Base-by-base conservation (phyloP, 2,797 vertebrate genomes). In the Octomys mimax region DNA sequence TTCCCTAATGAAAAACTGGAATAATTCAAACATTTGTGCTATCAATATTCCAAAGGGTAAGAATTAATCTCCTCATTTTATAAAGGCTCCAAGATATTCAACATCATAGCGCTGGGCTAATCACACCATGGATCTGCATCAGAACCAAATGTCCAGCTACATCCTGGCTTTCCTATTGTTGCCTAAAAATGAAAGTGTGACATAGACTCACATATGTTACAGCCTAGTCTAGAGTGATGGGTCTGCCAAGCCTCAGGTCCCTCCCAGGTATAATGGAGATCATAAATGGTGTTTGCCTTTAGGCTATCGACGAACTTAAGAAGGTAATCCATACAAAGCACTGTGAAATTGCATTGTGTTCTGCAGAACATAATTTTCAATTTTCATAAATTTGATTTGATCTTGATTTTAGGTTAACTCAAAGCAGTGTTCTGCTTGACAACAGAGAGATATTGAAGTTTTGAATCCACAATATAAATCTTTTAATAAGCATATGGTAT, bases 381-480 rank as follows among this genome's bases (percentile, higher is more conserved):
- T 19, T 13, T 59, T 59, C 19, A 19, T 21, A 77, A 87, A 33
- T 21, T 31, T 57, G 79, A 52, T 11, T 18, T 49, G 49, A 81
- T 90, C 19, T 89, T 87, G 19, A 46, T 91, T 71, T 87, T 71
- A 89, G 66, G 28, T 81, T 71, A 84, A 77, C 87, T 31, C 36
- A 87, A 94, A 84, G 16, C 22, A 84, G 33, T n/a, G 4, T 11
- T 91, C 39, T 24, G 70, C 52, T 81, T 71, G 46, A 61, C 3
- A 79, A 66, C 18, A n/a, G 6, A 78, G 33, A 18, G 81, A 28
- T 13, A 28, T 2, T 13, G 19, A 81, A 42, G 42, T 42, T 5
- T 42, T 42, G 31, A 68, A 70, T 52, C 16, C 33, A 54, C 46
- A 90, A 96, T 66, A 14, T 75, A 57, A 89, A 18, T 14, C n/a